These are phyloP conservation scores for Camptogramma bilineatum DNA, from an alignment of 2,888 invertebrate genomes.

Conservation along the genomic window DNA sequence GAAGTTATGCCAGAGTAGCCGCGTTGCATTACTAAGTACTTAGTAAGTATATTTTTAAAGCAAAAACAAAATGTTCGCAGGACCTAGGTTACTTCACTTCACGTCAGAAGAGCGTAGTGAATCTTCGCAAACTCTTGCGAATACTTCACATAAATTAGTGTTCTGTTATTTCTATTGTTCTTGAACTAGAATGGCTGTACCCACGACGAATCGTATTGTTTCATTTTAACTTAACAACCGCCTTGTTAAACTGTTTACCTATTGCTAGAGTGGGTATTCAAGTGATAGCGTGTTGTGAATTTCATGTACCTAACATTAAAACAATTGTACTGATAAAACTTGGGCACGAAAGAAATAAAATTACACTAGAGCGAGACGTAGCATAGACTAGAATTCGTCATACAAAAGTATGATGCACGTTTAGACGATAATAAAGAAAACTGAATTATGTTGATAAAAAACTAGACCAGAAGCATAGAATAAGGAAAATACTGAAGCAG, in stretches of 20 bases:
- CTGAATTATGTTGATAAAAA: not conserved
- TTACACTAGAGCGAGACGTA: not conserved
- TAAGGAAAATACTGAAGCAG: no score
- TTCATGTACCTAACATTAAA: not conserved
- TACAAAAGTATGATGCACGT: not conserved
- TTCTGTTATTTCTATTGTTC: slow-evolving; percentile 31
- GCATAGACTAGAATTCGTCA: not conserved
- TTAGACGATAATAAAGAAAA: no score
- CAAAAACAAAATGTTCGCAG: not conserved
- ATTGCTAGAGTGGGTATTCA: not conserved
- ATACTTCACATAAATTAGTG: slow-evolving; percentile 26
- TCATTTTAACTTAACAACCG: not conserved
- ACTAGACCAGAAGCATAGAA: not conserved
- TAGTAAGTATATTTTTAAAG: no score
- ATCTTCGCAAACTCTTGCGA: slow-evolving; percentile 17
- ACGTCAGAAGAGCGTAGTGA: slow-evolving; percentile 16
- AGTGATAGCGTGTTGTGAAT: not conserved
- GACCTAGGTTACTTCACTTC: not conserved
- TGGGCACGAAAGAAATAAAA: not conserved
- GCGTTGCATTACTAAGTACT: no score
- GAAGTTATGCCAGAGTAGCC: not conserved
- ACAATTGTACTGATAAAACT: not conserved
- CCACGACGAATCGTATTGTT: slow-evolving; percentile 24
- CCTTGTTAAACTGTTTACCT: not conserved
- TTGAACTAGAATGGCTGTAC: slow-evolving; percentile 22